These are phyloP conservation scores for Podarcis siculus DNA, from an alignment of 2,797 vertebrate genomes.

Conservation along the genomic window DNA sequence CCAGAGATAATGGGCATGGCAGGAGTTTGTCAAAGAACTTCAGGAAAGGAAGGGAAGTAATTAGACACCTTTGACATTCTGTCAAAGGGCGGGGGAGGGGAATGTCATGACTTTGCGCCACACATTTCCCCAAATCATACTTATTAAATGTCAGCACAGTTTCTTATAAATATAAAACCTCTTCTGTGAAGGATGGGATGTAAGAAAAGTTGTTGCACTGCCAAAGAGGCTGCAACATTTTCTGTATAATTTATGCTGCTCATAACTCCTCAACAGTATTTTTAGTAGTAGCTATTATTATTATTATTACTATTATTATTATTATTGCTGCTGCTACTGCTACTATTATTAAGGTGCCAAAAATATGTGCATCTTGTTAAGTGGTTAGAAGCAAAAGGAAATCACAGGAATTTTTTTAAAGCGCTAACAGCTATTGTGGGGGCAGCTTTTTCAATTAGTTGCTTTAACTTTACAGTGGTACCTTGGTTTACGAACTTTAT, in stretches of 20 bases:
- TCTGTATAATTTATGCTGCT: conserved; percentile 33
- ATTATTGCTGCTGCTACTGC: rapidly evolving
- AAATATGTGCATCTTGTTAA: too few relatives aligned
- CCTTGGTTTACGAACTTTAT: too few relatives aligned
- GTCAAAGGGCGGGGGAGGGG: conserved; percentile 18
- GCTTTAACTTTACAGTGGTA: too few relatives aligned
- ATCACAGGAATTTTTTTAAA: too few relatives aligned
- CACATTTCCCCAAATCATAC: conserved; percentile 44
- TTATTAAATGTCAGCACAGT: conserved; percentile 55
- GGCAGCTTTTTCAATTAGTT: too few relatives aligned
- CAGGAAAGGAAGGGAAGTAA: conserved; percentile 49
- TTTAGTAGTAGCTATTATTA: conserved; percentile 1
- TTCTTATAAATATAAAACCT: conserved; percentile 38
- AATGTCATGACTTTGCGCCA: conserved; percentile 38
- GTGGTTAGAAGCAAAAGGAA: background rate
- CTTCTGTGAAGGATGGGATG: background rate
- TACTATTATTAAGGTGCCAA: too few relatives aligned
- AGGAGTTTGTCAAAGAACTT: conserved; percentile 51
- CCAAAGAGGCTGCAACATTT: conserved; percentile 31
- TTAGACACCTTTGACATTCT: conserved; percentile 53
- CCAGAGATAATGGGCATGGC: conserved; percentile 52
- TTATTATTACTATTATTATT: too few relatives aligned
- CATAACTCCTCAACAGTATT: conserved; percentile 20
- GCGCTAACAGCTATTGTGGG: too few relatives aligned
- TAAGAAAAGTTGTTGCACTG: conserved; percentile 11